Conservation (phyloP, 2,797 vertebrate genomes). For the Falco cherrug region DNA sequence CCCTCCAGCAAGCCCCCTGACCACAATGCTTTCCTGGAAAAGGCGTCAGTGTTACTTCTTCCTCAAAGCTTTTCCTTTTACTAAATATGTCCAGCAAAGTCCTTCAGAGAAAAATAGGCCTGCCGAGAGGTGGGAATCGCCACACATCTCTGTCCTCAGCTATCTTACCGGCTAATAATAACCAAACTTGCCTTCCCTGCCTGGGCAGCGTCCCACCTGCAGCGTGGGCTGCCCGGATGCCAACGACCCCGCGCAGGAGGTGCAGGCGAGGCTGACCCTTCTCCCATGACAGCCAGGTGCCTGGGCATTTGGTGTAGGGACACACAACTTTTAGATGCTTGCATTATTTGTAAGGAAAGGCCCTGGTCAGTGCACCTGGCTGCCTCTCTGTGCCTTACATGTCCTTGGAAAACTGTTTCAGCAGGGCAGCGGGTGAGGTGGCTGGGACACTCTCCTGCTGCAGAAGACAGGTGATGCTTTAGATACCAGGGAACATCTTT, state of each 20-base stretch:
- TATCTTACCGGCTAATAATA: not conserved
- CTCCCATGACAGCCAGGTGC: not conserved
- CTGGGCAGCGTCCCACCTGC: not conserved
- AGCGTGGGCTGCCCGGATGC: fast-evolving
- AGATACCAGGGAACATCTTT: not conserved
- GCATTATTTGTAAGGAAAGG: not conserved
- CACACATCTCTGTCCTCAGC: not conserved
- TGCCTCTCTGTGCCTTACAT: not conserved
- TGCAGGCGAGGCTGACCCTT: not conserved
- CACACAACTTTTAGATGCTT: not conserved
- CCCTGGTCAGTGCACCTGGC: not conserved
- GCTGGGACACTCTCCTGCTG: not conserved
- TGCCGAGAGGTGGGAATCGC: not conserved
- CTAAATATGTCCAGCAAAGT: not conserved
- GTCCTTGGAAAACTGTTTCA: not conserved
- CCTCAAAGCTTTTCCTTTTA: not conserved
- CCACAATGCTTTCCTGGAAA: not conserved
- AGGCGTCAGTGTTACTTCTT: not conserved
- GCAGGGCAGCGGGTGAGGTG: not conserved
- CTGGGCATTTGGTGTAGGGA: not conserved
- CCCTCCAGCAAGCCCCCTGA: not conserved
- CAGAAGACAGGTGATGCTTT: not conserved
- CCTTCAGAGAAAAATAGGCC: not conserved
- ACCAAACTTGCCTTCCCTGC: not conserved
- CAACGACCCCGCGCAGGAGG: not conserved